Percentiles rank a stretch among this genome's conserved stretches.
Evolutionary conservation across 2,113 vertebrate genomes (phyloP).

Genomic region (Chrysochloris asiatica): DNA sequence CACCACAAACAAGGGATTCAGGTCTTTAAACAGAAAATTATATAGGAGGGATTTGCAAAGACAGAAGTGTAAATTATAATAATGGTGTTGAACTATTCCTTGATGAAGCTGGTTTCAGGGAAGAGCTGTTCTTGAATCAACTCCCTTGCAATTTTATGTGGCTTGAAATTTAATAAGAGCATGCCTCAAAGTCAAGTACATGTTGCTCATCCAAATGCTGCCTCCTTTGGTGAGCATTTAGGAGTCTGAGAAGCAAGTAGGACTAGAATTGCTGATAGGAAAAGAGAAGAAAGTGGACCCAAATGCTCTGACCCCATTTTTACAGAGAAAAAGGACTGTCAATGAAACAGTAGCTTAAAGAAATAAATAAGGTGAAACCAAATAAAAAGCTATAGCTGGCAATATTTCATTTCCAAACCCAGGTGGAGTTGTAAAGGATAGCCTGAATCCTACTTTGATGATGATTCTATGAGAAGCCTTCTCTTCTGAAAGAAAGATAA

Average conservation of each 20-base stretch:
- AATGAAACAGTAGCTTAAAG: slow-evolving; percentile 70
- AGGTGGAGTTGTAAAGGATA: slow-evolving; percentile 59
- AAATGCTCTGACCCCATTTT: slow-evolving; percentile 52
- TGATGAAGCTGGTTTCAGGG: not conserved
- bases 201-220: slow-evolving; percentile 41
- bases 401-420: slow-evolving; percentile 64
- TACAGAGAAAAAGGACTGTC: slow-evolving; percentile 74
- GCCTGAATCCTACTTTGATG: slow-evolving; percentile 23
- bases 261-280: not conserved
- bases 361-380: slow-evolving; percentile 59
- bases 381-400: slow-evolving; percentile 60
- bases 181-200: slow-evolving; percentile 10
- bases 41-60: slow-evolving; percentile 73
- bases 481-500: slow-evolving; percentile 61
- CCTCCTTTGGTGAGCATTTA: slow-evolving; percentile 21
- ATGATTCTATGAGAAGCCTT: slow-evolving; percentile 56
- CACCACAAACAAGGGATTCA: slow-evolving; percentile 42
- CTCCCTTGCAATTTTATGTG: slow-evolving; percentile 45
- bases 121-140: slow-evolving; percentile 58
- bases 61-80: slow-evolving; percentile 62
- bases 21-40: slow-evolving; percentile 69
- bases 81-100: slow-evolving; percentile 47
- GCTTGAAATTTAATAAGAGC: slow-evolving; percentile 72
- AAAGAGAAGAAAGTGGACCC: accelerated
- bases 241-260: not conserved